These are phyloP conservation scores for Petrolisthes manimaculis DNA, from an alignment of 2,888 invertebrate species.

Conservation along the genomic window DNA sequence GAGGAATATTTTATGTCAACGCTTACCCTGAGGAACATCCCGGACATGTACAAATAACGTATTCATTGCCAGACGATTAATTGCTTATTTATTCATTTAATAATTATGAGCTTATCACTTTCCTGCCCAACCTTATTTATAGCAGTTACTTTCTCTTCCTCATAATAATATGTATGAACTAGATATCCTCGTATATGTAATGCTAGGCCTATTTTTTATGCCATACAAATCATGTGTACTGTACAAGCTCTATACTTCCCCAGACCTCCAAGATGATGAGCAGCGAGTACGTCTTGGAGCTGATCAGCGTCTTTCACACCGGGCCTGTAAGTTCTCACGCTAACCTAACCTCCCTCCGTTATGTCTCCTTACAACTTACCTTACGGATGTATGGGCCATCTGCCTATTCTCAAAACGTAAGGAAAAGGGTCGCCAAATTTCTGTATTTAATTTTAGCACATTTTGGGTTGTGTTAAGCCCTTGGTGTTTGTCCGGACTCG, in stretches of 20 bases:
- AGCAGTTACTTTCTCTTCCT: not conserved
- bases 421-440: too few species aligned
- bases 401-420: not conserved
- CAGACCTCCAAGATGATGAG: slow-evolving; percentile 70
- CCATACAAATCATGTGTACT: not conserved
- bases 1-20: too few species aligned
- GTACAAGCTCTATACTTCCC: not conserved
- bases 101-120: not conserved
- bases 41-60: too few species aligned
- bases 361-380: not conserved
- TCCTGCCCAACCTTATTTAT: not conserved
- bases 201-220: not conserved
- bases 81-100: not conserved
- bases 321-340: slow-evolving; percentile 79
- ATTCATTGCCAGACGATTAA: too few species aligned
- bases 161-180: too few species aligned
- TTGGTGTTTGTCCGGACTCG: too few species aligned
- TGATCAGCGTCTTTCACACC: slow-evolving; percentile 89
- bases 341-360: not conserved
- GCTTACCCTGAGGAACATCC: too few species aligned
- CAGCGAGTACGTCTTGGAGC: slow-evolving; percentile 87
- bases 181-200: too few species aligned
- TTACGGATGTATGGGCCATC: too few species aligned
- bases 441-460: too few species aligned
- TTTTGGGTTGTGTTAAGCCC: too few species aligned